phyloP scores from a whole-genome alignment of 2,888 invertebrate species.

The Odontomyia ornata region DNA sequence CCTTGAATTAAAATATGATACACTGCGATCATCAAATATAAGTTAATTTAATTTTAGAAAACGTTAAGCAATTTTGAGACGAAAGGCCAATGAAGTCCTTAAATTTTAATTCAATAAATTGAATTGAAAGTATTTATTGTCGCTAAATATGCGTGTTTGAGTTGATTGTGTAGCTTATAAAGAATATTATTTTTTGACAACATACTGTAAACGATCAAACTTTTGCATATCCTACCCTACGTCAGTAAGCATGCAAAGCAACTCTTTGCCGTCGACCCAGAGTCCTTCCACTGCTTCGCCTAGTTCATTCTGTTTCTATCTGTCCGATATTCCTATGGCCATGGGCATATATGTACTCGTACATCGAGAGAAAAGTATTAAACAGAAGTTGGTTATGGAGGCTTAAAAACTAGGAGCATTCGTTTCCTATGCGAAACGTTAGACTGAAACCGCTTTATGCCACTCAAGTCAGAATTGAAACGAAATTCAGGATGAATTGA shows the following conservation, averaged over 20 bases:
- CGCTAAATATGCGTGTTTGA: too few species aligned
- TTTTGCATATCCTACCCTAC: too few species aligned
- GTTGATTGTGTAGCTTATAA: too few species aligned
- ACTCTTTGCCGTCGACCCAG: not conserved
- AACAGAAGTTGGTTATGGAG: constrained; percentile 28
- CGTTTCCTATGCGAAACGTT: constrained; percentile 16
- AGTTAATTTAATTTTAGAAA: too few species aligned
- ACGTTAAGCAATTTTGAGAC: too few species aligned
- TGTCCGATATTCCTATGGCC: not conserved
- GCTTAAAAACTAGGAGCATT: constrained; percentile 33
- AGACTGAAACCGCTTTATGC: not conserved
- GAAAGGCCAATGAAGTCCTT: too few species aligned
- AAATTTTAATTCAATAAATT: too few species aligned
- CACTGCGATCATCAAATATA: too few species aligned
- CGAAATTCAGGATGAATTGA: constrained; percentile 32
- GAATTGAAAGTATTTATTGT: too few species aligned
- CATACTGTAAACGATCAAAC: not conserved
- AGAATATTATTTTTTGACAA: not conserved
- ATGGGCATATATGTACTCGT: too few species aligned
- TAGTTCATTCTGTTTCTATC: not conserved
- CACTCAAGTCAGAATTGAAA: constrained; percentile 14
- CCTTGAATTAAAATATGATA: too few species aligned
- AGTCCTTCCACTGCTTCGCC: constrained; percentile 1
- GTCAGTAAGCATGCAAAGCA: not conserved
- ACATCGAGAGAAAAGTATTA: constrained; percentile 36